Conservation (phyloP, 2,113 vertebrate species). For the Cairina moschata region DNA sequence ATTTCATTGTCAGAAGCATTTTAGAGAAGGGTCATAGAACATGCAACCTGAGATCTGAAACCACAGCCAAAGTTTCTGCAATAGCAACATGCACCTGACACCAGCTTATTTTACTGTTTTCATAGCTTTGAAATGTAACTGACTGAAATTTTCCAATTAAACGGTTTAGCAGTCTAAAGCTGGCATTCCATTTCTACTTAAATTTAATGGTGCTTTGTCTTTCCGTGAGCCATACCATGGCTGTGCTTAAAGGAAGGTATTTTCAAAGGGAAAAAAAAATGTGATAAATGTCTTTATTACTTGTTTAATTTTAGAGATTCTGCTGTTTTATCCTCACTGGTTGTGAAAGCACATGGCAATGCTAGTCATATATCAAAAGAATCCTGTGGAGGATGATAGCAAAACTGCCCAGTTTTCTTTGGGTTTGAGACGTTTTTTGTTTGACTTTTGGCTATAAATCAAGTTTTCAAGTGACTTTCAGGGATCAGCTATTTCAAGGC, state of each 20-base stretch:
- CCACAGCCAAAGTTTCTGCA: background rate
- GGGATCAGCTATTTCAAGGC: background rate
- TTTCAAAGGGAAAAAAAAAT: background rate
- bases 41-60: background rate
- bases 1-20: background rate
- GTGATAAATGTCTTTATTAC: background rate
- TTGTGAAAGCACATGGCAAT: background rate
- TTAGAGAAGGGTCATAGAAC: background rate
- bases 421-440: background rate
- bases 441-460: background rate
- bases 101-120: conserved; percentile 38
- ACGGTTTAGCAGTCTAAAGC: conserved; percentile 6
- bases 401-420: background rate
- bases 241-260: background rate
- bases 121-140: conserved; percentile 79
- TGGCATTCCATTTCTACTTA: background rate
- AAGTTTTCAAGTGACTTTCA: background rate
- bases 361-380: background rate
- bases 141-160: conserved; percentile 1
- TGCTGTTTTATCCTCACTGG: background rate
- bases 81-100: conserved; percentile 65
- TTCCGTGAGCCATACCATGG: background rate
- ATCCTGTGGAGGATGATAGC: background rate
- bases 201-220: background rate
- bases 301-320: background rate